Evolutionary conservation across 2,888 invertebrate species (phyloP).

Genomic region (Lepidochrysops patricia): DNA sequence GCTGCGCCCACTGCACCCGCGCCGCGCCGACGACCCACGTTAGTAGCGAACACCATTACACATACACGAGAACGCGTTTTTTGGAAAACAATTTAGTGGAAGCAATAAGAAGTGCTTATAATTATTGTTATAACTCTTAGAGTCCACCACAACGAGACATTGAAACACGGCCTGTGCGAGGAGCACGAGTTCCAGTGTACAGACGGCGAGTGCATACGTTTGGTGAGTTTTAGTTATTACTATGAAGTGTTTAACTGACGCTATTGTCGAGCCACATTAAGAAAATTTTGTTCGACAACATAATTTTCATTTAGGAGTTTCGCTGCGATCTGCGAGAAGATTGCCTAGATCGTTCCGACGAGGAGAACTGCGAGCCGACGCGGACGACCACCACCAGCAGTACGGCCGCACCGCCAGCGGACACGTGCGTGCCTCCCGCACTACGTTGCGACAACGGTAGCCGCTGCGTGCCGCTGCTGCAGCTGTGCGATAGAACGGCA

Average conservation of each 20-base stretch:
- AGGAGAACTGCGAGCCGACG: constrained; percentile 69
- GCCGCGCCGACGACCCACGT: constrained; percentile 13
- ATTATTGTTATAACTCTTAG: constrained; percentile 26
- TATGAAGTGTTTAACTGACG: too few relatives aligned
- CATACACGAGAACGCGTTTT: too few relatives aligned
- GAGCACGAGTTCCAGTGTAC: constrained; percentile 77
- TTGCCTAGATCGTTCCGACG: constrained; percentile 84
- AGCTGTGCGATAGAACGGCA: constrained; percentile 80
- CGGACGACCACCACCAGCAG: constrained; percentile 14
- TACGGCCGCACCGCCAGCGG: constrained; percentile 24
- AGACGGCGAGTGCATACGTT: constrained; percentile 78
- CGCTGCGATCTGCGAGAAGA: constrained; percentile 81
- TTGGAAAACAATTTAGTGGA: too few relatives aligned
- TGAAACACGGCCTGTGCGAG: constrained; percentile 61
- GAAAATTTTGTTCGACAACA: too few relatives aligned
- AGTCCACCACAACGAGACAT: constrained; percentile 27
- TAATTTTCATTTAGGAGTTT: constrained; percentile 49
- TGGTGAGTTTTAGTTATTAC: constrained; percentile 45
- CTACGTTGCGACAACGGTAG: constrained; percentile 78
- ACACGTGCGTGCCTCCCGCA: constrained; percentile 21
- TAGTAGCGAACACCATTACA: too few relatives aligned
- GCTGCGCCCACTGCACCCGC: constrained; percentile 20
- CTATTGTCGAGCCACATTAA: too few relatives aligned
- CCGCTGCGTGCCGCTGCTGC: constrained; percentile 80
- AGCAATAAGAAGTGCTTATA: too few relatives aligned